Conservation (phyloP, 2,888 invertebrate genomes). For the Artemia sinica region DNA sequence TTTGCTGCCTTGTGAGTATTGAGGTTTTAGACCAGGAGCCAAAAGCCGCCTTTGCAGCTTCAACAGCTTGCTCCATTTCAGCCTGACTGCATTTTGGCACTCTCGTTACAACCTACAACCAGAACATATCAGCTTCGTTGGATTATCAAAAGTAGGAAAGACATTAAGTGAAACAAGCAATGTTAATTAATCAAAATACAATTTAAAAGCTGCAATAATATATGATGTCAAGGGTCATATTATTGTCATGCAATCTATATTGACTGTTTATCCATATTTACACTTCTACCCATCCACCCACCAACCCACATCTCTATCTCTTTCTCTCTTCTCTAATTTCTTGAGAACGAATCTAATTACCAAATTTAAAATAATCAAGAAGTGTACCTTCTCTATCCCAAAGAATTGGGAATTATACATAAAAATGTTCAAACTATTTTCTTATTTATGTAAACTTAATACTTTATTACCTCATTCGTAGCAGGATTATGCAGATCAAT, state of each 20-base stretch:
- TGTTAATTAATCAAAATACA: too few species aligned
- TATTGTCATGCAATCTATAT: neutral
- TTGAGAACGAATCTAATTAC: too few species aligned
- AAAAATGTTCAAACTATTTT: neutral
- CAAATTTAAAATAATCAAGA: too few species aligned
- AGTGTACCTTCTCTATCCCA: neutral
- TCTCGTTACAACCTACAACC: conserved; percentile 39
- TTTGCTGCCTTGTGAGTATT: conserved; percentile 74
- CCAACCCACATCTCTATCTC: too few species aligned
- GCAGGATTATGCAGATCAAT: conserved; percentile 91
- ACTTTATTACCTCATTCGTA: conserved; percentile 50
- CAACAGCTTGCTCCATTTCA: conserved; percentile 78
- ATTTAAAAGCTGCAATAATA: too few species aligned
- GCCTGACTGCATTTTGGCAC: conserved; percentile 75
- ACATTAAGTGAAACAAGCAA: too few species aligned
- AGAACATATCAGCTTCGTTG: too few species aligned
- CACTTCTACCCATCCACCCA: too few species aligned
- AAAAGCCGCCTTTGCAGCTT: conserved; percentile 61
- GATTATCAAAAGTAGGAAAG: too few species aligned
- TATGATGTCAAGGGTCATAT: neutral
- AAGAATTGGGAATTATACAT: neutral
- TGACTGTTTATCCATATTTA: neutral
- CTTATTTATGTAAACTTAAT: neutral
- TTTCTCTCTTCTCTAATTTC: too few species aligned
- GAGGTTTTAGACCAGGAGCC: conserved; percentile 77